Evolutionary conservation across 1,140 invertebrate species (phyloP), one percentile per base, ranked within the genome.

Genomic region (Popillia japonica): DNA sequence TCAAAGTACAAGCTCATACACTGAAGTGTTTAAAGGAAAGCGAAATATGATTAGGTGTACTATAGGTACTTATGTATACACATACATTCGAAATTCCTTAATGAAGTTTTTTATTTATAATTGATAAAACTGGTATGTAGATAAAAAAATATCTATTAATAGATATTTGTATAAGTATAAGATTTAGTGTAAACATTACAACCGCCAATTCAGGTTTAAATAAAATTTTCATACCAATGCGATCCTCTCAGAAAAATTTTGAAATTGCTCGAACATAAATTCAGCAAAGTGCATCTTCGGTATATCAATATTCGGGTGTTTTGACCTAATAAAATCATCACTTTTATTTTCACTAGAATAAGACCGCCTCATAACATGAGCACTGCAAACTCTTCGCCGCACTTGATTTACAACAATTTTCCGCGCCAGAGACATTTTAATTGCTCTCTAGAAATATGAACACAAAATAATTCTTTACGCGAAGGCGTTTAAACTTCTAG

Each of bases 211-310:
- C n/a, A n/a, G n/a, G n/a, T n/a, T n/a, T 64, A 23, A 40, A 48
- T 11, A 14, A 48, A n/a, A n/a, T 73, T n/a, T 73, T 20, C 72
- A 40, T 85, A 94, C 93, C 83, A 91, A 79, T 27, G 91, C 89
- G 0, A 89, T 89, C 77, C 88, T 88, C 68, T 92, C 88, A 0
- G 89, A 87, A 88, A 89, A 92, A 83, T 88, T 88, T 1, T 91
- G 89, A 14, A 92, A 80, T 82, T 91, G 88, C 20, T 89, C 84
- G 91, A 92, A 94, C 0, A 93, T 84, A 78, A 89, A 92, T 64
- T 94, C 91, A 14, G 89, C 87, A 10, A 93, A 20, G 0, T 89
- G 88, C 0, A 86, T 79, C 78, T 92, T 88, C 0, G 89, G 90
- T 64, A 90, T 85, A 8, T 87, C 83, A 11, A 91, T 78, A 34